Evolutionary conservation across 1,140 invertebrate genomes (phyloP), one percentile per base, ranked within the genome.

Genomic region (Pogonomyrmex barbatus): DNA sequence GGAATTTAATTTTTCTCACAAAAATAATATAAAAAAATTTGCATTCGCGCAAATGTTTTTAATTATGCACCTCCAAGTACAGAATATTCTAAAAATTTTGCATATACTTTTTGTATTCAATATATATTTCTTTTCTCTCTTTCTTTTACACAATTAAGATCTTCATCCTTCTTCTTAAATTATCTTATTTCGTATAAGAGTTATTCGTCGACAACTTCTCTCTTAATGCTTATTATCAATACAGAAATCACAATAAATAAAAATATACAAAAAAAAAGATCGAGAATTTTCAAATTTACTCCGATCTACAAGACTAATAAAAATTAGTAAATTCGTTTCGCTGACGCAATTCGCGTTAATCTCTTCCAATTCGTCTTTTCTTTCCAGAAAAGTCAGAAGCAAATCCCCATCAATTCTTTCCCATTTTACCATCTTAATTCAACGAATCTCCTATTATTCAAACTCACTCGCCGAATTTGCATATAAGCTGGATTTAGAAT

Each of bases 371-470:
- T 54, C 36, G 14, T 1, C 9, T 24, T 17, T 42, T 76, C 39
- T 45, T 24, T 39, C 12, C 2, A 39, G 36, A 75, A 56, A 56
- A 75, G 12, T 70, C 17, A 36, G 14, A 54, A 33, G 5, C n/a
- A 50, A 30, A 70, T 47, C 42, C 24, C 67, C 33, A 33, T 71
- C 54, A 60, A 76, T 76, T 45, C 50, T 45, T 58, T 14, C 39
- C 54, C 6, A 58, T 75, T 75, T 54, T 4, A 5, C 12, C 50
- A 50, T 58, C 36, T 45, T 60, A 76, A 76, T 60, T 60, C 24
- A 45, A 24, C 39, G 6, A 76, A 76, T 76, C 54, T 30, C 14
- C 24, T 17, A 58, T 75, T 75, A 56, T 76, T 60, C 54, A 58
- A 76, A 42, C 6, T 24, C n/a, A 24, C 3, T 56, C 36, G 12